Evolutionary conservation across 2,888 invertebrate species (phyloP).

Genomic region (Oligia fasciuncula): DNA sequence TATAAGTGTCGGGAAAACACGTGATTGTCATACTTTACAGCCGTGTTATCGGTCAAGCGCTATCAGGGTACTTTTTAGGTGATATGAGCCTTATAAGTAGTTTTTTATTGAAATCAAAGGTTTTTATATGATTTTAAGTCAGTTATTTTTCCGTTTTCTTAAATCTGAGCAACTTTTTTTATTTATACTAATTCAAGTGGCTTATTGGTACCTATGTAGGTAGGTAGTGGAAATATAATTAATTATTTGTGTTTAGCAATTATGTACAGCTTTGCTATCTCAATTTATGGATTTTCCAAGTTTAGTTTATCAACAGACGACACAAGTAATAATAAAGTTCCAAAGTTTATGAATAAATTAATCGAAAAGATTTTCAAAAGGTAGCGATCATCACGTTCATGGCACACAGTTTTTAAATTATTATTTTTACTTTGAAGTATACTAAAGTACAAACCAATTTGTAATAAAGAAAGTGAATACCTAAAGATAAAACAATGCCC

Average conservation of each 20-base stretch:
- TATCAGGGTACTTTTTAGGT: constrained; percentile 15
- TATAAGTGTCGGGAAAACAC: constrained; percentile 41
- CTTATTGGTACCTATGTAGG: not conserved
- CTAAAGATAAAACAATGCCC: constrained; percentile 19
- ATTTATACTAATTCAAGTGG: not conserved
- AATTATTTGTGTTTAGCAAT: not conserved
- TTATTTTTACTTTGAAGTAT: not conserved
- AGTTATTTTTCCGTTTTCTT: not conserved
- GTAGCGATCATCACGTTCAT: not conserved
- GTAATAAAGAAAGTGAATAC: constrained; percentile 16
- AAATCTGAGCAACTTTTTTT: constrained; percentile 1
- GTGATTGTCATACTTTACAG: constrained; percentile 39
- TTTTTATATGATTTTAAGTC: constrained; percentile 12
- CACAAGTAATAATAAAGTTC: not conserved
- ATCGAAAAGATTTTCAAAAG: not conserved
- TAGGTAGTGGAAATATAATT: not conserved
- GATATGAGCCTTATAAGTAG: constrained; percentile 18
- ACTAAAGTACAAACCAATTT: constrained; percentile 1
- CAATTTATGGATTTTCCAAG: not conserved
- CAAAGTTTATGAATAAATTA: constrained; percentile 13
- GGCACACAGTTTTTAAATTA: not conserved
- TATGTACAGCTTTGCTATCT: not conserved
- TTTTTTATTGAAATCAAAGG: constrained; percentile 13
- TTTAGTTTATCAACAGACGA: not conserved
- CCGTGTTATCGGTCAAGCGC: constrained; percentile 42